phyloP scores from a whole-genome alignment of 2,113 vertebrate genomes.

The Stercorarius parasiticus region DNA sequence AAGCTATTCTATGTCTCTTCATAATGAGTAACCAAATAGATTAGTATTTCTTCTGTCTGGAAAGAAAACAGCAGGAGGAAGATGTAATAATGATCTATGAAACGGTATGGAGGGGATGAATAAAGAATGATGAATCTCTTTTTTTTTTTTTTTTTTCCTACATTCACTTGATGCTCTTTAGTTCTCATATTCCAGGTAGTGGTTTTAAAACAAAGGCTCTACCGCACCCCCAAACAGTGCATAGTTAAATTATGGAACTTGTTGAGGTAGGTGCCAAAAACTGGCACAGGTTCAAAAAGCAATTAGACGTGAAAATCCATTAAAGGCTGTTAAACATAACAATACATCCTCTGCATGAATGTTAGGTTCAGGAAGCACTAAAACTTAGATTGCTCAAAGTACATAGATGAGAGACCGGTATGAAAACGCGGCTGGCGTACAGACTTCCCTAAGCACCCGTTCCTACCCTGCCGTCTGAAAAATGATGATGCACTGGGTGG shows the following conservation, averaged over 20 bases:
- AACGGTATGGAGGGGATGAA: slow-evolving; percentile 11
- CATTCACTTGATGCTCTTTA: slow-evolving; percentile 28
- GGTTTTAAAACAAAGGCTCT: slow-evolving; percentile 51
- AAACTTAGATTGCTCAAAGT: slow-evolving; percentile 14
- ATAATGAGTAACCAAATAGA: slow-evolving; percentile 42
- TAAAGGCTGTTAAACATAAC: slow-evolving; percentile 63
- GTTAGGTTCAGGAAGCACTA: slow-evolving; percentile 52
- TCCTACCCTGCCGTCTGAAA: neutral
- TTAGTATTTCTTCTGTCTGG: slow-evolving; percentile 26
- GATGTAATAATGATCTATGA: slow-evolving; percentile 41
- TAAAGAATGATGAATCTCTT: slow-evolving; percentile 47
- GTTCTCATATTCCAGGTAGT: neutral
- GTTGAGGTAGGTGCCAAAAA: slow-evolving; percentile 42
- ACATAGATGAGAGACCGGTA: neutral
- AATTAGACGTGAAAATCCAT: slow-evolving; percentile 64
- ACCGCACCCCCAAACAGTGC: neutral
- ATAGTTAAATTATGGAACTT: neutral
- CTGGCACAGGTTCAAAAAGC: slow-evolving; percentile 55
- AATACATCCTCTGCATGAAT: slow-evolving; percentile 55
- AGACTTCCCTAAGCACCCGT: neutral
- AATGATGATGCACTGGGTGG: neutral
- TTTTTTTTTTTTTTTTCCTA: neutral
- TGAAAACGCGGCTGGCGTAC: neutral
- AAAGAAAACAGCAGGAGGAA: slow-evolving; percentile 25
- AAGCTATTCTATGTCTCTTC: slow-evolving; percentile 28